These are phyloP conservation scores for Cataglyphis rosenhaueri DNA, from an alignment of 2,888 invertebrate species.

Conservation along the genomic window DNA sequence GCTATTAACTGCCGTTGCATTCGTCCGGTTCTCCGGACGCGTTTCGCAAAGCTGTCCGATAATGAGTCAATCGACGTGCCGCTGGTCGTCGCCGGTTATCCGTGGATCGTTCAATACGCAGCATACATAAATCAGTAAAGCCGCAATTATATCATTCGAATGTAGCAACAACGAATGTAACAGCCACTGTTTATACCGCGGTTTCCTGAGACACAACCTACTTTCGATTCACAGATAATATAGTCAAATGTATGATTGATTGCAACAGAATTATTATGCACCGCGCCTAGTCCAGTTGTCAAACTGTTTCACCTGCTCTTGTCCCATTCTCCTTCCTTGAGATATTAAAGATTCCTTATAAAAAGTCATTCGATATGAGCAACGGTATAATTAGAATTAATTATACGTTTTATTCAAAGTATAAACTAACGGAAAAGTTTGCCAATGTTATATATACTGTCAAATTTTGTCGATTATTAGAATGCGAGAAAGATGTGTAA, in stretches of 20 bases:
- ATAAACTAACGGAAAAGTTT: not conserved
- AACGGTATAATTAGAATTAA: constrained; percentile 26
- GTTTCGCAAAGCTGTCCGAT: constrained; percentile 40
- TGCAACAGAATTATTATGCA: constrained; percentile 53
- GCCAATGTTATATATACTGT: not conserved
- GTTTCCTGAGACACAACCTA: constrained; percentile 53
- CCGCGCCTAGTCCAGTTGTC: constrained; percentile 60
- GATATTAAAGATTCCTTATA: not conserved
- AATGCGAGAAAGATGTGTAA: not conserved
- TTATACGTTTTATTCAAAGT: not conserved
- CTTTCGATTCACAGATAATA: constrained; percentile 46
- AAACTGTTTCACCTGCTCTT: constrained; percentile 43
- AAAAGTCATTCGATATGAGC: not conserved
- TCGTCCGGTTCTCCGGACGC: constrained; percentile 34
- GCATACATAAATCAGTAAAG: constrained; percentile 34
- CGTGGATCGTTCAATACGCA: not conserved
- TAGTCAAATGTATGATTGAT: constrained; percentile 56
- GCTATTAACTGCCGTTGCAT: constrained; percentile 11
- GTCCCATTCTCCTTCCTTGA: not conserved
- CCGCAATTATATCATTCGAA: constrained; percentile 51
- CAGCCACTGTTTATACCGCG: constrained; percentile 9
- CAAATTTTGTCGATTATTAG: not conserved
- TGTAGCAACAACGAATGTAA: constrained; percentile 8
- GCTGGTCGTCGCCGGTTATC: constrained; percentile 29
- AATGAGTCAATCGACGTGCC: constrained; percentile 47